Evolutionary conservation across 2,888 invertebrate species (phyloP).

Genomic region (Xanthorhoe spadicearia): DNA sequence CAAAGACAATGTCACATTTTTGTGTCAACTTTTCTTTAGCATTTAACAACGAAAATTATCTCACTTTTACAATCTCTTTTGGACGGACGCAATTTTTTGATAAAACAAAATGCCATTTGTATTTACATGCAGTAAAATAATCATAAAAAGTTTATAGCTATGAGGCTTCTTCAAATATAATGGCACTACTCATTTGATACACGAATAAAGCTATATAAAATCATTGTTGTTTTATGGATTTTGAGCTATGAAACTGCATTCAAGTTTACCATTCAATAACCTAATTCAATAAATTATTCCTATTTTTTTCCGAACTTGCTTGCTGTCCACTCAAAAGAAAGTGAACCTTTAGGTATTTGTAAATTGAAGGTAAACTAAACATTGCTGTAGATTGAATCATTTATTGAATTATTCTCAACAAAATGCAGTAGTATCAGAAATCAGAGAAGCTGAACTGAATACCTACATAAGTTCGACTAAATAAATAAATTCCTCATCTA

Average conservation of each 20-base stretch:
- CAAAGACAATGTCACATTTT: neutral
- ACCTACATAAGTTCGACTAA: neutral
- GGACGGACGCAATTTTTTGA: neutral
- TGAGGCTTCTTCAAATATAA: conserved; percentile 24
- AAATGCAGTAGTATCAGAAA: too few species aligned
- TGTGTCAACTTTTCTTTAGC: neutral
- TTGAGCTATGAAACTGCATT: neutral
- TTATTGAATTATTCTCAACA: too few species aligned
- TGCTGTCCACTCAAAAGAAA: too few species aligned
- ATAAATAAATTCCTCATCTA: neutral
- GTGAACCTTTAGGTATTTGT: too few species aligned
- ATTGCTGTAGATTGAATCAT: too few species aligned
- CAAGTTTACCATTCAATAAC: neutral
- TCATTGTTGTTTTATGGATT: conserved; percentile 14
- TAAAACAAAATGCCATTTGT: neutral
- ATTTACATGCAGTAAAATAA: conserved; percentile 28
- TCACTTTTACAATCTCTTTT: neutral
- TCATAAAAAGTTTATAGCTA: conserved; percentile 27
- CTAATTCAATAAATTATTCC: too few species aligned
- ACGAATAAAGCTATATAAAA: conserved; percentile 4
- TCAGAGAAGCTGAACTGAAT: neutral
- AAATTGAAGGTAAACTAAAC: too few species aligned
- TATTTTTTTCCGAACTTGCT: too few species aligned
- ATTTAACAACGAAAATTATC: neutral
- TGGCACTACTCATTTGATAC: conserved; percentile 7